Base-by-base conservation (phyloP, 2,113 vertebrate genomes). In the Xiphorhynchus elegans region DNA sequence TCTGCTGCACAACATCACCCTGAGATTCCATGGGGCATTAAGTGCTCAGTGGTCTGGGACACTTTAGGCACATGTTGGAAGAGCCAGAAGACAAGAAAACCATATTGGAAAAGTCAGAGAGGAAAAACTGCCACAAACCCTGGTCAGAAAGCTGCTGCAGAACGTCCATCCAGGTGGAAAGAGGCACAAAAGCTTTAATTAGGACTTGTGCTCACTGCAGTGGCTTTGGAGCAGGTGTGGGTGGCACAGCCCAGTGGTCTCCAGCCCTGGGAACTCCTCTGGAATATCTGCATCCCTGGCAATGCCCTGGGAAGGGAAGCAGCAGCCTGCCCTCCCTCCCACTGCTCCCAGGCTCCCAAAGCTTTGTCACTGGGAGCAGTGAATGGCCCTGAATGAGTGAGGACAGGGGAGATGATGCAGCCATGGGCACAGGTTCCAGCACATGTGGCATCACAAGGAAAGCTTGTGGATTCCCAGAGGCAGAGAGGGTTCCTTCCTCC, bases 21-120 rank as follows among this genome's bases (percentile, higher is more conserved):
- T 2, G 35, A 66, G 20, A n/a, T 25, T 40, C 66, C 49, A 9
- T 0, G 0, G 2, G 35, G 14, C 6, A 11, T 19, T 5, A 13
- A 0, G 17, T 24, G 46, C 64, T 40, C 68, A 14, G 17, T 9
- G 84, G n/a, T 5, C 56, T 62, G 58, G 44, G 63, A 24, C 5
- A 6, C 50, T 53, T 52, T 24, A 49, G 47, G 28, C 33, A 29
- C 46, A 7, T 0, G 1, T 2, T 44, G 44, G 46, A 37, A 55
- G 62, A 79, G 11, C 14, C 73, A 63, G 75, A 31, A 53, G 35
- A 35, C 15, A 42, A 25, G 28, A 80, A 90, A 52, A n/a, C 3
- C 11, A 2, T 4, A 24, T 1, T 10, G 37, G 39, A 35, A 52
- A 46, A 70, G n/a, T 6, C 18, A 3, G n/a, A 66, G 60, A 73